These are phyloP conservation scores for Tenebrosternarchus preto DNA, from an alignment of 2,113 vertebrate genomes.

Conservation along the genomic window DNA sequence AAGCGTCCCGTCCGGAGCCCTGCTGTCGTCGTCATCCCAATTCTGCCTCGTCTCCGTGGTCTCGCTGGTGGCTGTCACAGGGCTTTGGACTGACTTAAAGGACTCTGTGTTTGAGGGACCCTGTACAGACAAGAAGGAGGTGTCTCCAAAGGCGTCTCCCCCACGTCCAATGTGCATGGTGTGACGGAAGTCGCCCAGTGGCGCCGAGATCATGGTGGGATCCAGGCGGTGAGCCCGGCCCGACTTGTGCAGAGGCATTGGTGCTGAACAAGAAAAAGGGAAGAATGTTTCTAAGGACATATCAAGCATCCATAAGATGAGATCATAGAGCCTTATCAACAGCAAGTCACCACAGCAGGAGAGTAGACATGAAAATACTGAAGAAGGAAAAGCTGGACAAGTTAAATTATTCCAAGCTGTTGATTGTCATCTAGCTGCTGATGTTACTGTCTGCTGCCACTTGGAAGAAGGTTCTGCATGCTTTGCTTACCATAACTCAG, in stretches of 20 bases:
- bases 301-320: background rate
- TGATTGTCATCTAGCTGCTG: too few relatives aligned
- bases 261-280: constrained; percentile 34
- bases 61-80: constrained; percentile 33
- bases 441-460: too few relatives aligned
- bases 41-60: constrained; percentile 41
- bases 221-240: constrained; percentile 75
- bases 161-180: constrained; percentile 89
- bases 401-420: too few relatives aligned
- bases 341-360: too few relatives aligned
- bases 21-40: constrained; percentile 41
- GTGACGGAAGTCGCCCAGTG: constrained; percentile 86
- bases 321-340: too few relatives aligned
- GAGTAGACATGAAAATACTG: too few relatives aligned
- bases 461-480: too few relatives aligned
- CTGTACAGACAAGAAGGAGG: constrained; percentile 82
- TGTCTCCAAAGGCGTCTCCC: constrained; percentile 87
- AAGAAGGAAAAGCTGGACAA: too few relatives aligned
- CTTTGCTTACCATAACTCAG: too few relatives aligned
- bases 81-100: constrained; percentile 32
- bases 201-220: constrained; percentile 85
- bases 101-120: constrained; percentile 64
- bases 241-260: constrained; percentile 86
- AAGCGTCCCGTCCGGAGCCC: constrained; percentile 36
- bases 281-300: background rate